A percentile compares a stretch with the other conserved stretches of the same genome.
phyloP scores from a whole-genome alignment of 2,888 invertebrate species.

The Allygus modestus region DNA sequence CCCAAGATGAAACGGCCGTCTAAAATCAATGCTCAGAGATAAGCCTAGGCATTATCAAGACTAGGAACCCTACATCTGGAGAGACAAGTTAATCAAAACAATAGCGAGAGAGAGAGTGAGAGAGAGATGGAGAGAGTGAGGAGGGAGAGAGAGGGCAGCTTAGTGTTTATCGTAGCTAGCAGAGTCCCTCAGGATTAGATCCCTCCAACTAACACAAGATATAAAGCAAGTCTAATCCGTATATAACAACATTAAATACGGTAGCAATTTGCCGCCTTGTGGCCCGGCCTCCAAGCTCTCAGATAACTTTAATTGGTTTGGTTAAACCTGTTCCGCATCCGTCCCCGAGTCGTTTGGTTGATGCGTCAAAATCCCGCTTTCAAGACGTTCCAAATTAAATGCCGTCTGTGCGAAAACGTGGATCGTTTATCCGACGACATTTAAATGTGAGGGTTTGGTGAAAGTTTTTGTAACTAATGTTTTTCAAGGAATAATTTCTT shows the following conservation, averaged over 20 bases:
- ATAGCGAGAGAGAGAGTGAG: slow-evolving; percentile 44
- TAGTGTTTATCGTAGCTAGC: slow-evolving; percentile 50
- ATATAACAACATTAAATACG: slow-evolving; percentile 77
- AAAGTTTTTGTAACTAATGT: too few species aligned
- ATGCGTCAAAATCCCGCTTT: slow-evolving; percentile 41
- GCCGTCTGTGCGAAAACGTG: neutral
- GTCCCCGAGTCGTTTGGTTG: neutral
- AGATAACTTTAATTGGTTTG: slow-evolving; percentile 57
- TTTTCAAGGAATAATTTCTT: too few species aligned
- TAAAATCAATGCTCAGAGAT: neutral
- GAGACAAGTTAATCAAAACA: slow-evolving; percentile 57
- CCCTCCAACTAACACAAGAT: slow-evolving; percentile 62
- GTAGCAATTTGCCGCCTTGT: slow-evolving; percentile 78
- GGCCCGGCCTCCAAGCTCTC: slow-evolving; percentile 68
- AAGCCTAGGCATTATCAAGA: slow-evolving; percentile 31
- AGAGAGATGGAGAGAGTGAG: slow-evolving; percentile 52
- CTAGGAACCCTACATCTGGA: slow-evolving; percentile 6
- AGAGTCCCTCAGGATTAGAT: slow-evolving; percentile 61
- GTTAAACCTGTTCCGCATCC: slow-evolving; percentile 27
- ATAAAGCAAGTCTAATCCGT: slow-evolving; percentile 65
- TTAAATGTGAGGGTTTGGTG: too few species aligned
- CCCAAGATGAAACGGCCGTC: too few species aligned
- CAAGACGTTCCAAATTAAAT: slow-evolving; percentile 6
- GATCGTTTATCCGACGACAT: too few species aligned
- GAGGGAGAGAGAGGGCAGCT: slow-evolving; percentile 37